Conservation (phyloP, 2,888 invertebrate genomes). For the Troilus luridus region DNA sequence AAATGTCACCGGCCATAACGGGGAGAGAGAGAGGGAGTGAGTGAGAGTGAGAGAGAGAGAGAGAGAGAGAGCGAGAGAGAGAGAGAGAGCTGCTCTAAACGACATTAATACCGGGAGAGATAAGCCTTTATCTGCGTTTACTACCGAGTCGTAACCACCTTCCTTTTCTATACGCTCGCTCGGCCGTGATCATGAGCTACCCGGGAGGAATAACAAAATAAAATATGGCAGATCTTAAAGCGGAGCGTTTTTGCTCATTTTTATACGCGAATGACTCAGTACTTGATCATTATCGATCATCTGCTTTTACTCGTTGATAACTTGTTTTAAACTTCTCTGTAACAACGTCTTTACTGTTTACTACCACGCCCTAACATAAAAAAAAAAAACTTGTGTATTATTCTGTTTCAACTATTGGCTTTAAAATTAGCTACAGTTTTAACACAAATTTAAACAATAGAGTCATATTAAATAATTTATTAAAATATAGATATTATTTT, state of each 20-base stretch:
- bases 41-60: not conserved
- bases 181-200: not conserved
- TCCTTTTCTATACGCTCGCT: not conserved
- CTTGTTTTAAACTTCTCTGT: too few species aligned
- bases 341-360: too few species aligned
- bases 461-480: too few species aligned
- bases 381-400: too few species aligned
- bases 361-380: too few species aligned
- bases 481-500: too few species aligned
- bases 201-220: not conserved
- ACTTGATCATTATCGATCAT: too few species aligned
- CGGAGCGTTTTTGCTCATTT: not conserved
- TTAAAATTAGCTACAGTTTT: too few species aligned
- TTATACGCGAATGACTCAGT: not conserved
- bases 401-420: too few species aligned
- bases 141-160: not conserved
- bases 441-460: too few species aligned
- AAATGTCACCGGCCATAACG: not conserved
- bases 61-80: not conserved
- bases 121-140: conserved; percentile 21
- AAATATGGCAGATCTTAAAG: not conserved
- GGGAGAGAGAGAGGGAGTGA: not conserved
- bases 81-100: not conserved
- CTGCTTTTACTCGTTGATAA: too few species aligned
- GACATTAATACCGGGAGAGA: not conserved